Evolutionary conservation across 2,797 vertebrate genomes (phyloP), one percentile per base, ranked within the genome.

Genomic region (Hydrolagus colliei): DNA sequence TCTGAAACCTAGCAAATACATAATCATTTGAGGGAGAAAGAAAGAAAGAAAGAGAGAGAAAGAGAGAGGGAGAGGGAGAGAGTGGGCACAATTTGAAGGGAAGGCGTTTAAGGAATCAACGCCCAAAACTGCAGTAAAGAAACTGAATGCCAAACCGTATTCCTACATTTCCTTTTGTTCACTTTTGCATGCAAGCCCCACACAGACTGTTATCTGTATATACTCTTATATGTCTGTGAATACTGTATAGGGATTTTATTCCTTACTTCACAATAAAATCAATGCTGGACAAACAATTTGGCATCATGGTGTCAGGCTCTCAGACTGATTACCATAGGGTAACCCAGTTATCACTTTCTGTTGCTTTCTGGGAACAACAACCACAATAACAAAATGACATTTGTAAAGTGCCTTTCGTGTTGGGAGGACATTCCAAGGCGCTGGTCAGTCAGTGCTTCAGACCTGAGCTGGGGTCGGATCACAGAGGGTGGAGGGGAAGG

Each of bases 1-100:
- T 99, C 97, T 85, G 97, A 98, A 91, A 99, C 96, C 98, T 99
- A 22, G 35, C 35, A 61, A 61, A 35, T 68, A 22, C 18, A 71
- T 41, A 59, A 85, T 12, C 12, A 61, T n/a, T 18, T 52, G 41
- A 52, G 41, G 6, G 41, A 52, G 41, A 52, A 52, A 52, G 41
- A 35, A 86, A n/a, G 90, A 86, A 88, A 89, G 41, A 52, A 6
- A 52, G 41, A 52, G 1, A 52, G 6, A 52, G 41, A 52, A 1
- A 52, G 41, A 52, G 41, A 52, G 6, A 52, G 41, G 41, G 62
- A 52, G 27, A n/a, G 5, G 68, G 61, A 59, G 13, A 65, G 20
- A 3, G 76, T 11, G 2, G 80, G 14, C 67, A 4, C 63, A 52
- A 52, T 52, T 52, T 52, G 41, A 52, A 52, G 41, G 41, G 41